phyloP scores from a whole-genome alignment of 2,797 vertebrate species.

The Rhodeus uyekii region DNA sequence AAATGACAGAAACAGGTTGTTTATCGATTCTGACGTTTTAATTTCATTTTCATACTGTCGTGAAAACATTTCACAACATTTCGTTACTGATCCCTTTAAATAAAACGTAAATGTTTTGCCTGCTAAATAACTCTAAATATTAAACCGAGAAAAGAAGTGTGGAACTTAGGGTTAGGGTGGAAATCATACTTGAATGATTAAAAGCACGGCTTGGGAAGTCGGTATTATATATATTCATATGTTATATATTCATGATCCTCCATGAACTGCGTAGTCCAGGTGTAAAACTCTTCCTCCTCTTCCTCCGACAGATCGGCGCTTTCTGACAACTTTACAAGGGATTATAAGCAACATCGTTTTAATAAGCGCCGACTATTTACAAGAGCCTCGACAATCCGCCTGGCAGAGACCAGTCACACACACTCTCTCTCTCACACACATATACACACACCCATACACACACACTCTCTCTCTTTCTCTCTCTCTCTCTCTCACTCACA shows the following conservation, averaged over 20 bases:
- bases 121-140: neutral
- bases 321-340: slow-evolving; percentile 70
- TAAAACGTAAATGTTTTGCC: neutral
- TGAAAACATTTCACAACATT: neutral
- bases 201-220: neutral
- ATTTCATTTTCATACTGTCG: neutral
- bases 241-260: slow-evolving; percentile 4
- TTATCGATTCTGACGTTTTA: neutral
- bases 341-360: slow-evolving; percentile 77
- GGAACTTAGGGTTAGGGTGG: too few species aligned
- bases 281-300: slow-evolving; percentile 52
- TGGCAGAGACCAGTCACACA: slow-evolving; percentile 57
- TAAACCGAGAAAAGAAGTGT: neutral
- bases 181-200: neutral
- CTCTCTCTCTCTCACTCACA: too few species aligned
- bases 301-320: slow-evolving; percentile 48
- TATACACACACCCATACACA: slow-evolving; percentile 36
- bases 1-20: neutral
- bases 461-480: too few species aligned
- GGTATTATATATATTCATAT: neutral
- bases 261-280: slow-evolving; percentile 31
- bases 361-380: slow-evolving; percentile 72
- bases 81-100: neutral
- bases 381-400: slow-evolving; percentile 66
- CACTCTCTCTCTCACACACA: too few species aligned